Percentiles rank a stretch among this genome's conserved stretches.
Conservation (phyloP, 2,113 vertebrate genomes). For the Microcebus tavaratra region DNA sequence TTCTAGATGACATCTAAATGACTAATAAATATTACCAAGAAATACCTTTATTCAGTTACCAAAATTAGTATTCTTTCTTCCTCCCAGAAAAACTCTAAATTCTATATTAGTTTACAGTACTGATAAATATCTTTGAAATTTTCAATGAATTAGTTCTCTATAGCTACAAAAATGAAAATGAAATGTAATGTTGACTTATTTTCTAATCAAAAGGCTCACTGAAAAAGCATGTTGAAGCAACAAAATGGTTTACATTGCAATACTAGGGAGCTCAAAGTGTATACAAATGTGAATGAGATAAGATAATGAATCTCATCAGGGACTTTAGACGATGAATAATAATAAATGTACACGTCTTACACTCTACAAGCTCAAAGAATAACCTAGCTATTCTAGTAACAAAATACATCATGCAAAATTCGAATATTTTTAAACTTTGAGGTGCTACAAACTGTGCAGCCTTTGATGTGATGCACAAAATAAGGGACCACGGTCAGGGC, state of each 20-base stretch:
- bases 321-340: not conserved
- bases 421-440: not conserved
- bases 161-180: slow-evolving; percentile 50
- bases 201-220: slow-evolving; percentile 58
- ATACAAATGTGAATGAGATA: not conserved
- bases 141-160: slow-evolving; percentile 7
- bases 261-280: not conserved
- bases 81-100: not conserved
- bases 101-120: not conserved
- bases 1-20: not conserved
- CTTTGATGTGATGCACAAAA: not conserved
- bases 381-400: not conserved
- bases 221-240: slow-evolving; percentile 7
- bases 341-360: not conserved
- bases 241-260: not conserved
- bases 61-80: not conserved
- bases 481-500: not conserved
- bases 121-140: slow-evolving; percentile 22
- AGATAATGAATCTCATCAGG: not conserved
- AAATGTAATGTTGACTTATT: not conserved
- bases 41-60: not conserved
- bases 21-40: not conserved
- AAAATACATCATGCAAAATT: not conserved
- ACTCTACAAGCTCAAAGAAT: not conserved
- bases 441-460: not conserved